These are phyloP conservation scores for Danio jaintianensis DNA, from an alignment of 2,797 vertebrate genomes.

Conservation along the genomic window DNA sequence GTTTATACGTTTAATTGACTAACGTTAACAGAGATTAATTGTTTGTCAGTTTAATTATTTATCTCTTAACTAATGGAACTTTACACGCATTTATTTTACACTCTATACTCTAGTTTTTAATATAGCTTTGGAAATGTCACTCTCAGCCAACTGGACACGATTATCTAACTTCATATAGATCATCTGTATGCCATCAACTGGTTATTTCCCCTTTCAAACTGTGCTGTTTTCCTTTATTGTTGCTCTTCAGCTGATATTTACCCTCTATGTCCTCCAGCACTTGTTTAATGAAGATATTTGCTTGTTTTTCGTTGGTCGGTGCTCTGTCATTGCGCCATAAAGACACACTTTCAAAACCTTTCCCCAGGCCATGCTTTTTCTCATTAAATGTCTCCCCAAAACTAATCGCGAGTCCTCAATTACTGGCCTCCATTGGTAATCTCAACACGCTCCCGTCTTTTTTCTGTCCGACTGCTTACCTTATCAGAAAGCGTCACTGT, in stretches of 20 bases:
- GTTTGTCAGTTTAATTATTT: too few relatives aligned
- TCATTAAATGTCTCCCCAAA: conserved; percentile 42
- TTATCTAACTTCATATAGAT: neutral
- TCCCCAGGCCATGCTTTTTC: conserved; percentile 15
- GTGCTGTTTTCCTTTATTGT: neutral
- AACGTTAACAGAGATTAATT: too few relatives aligned
- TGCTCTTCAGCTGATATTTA: conserved; percentile 5
- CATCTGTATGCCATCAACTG: neutral
- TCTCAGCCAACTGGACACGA: neutral
- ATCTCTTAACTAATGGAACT: too few relatives aligned
- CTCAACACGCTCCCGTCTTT: neutral
- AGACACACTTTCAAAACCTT: neutral
- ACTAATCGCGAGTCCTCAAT: conserved; percentile 18
- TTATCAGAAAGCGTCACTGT: conserved; percentile 31
- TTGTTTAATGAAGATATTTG: conserved; percentile 31
- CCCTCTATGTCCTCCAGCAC: conserved; percentile 20
- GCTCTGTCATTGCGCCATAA: neutral
- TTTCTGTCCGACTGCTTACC: conserved; percentile 17
- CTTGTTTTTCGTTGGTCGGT: conserved; percentile 18
- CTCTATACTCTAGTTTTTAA: too few relatives aligned
- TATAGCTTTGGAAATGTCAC: too few relatives aligned
- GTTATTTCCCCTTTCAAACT: neutral
- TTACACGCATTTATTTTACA: too few relatives aligned
- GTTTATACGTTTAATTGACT: too few relatives aligned
- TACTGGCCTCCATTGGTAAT: conserved; percentile 20